Evolutionary conservation across 30 jellyfish, hydroid and myxozoan genomes (phyloP), one percentile per base, ranked within the genome.

Genomic region (Hydractinia symbiolongicarpus): DNA sequence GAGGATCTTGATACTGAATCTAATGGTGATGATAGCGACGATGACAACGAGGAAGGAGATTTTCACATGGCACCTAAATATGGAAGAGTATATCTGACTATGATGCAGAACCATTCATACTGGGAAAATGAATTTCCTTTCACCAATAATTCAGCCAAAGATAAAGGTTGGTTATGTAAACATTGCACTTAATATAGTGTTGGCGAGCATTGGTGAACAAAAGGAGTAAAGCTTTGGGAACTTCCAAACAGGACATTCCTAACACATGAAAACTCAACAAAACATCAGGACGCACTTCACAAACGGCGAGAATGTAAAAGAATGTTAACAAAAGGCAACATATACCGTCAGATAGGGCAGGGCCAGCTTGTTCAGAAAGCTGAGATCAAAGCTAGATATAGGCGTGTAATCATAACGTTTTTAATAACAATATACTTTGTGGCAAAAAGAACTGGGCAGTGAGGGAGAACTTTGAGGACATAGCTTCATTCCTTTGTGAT

Each of bases 171-270:
- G 78, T 68, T 15, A 49, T 68, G 78, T 70, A 68, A 68, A 49
- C n/a, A 11, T 68, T 68, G 78, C 78, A 68, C 78, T 68, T 73
- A 68, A 3, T 15, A 15, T 49, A 3, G 78, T 68, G 53, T 11
- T 73, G 82, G 82, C 21, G 82, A 73, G 53, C 13, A 13, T 44
- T 73, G 76, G 82, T 1, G 83, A 21, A 73, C 78, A 9, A 21
- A 73, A 51, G 78, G 79, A 11, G 82, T 50, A 1, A 73, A 51
- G 14, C 78, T 73, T 0, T 51, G 13, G 13, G 19, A 51, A 14
- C 82, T 0, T 73, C 82, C 82, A 73, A 19, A 73, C 53, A 73
- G 82, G 82, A 51, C 77, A 73, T 73, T 73, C 2, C 1, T 78
- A 0, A 15, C n/a, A 73, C 82, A 73, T 73, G 16, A 73, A 21